Evolutionary conservation across 2,888 invertebrate species (phyloP), one percentile per base, ranked within the genome.

Genomic region (Tetramorium bicarinatum): DNA sequence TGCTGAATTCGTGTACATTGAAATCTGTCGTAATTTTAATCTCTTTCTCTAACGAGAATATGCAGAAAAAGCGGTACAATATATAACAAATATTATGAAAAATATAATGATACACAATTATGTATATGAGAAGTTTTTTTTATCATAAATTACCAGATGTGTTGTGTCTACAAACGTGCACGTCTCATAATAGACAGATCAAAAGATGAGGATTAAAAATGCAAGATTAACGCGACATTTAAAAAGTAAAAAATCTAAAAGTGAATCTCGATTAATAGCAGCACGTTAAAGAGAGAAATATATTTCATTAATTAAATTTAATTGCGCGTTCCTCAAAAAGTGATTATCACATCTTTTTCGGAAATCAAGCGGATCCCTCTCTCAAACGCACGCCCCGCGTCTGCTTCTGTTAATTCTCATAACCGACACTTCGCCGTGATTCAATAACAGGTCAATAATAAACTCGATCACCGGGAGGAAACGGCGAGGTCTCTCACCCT

Each of bases 21-120:
- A 80, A 72, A 80, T 80, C 79, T 80, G 74, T 61, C 75, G 74
- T 47, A 47, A 25, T 74, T 80, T 80, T 80, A 80, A 80, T 80
- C 74, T 59, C 47, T 72, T 21, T 47, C 47, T 72, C 34, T 49
- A 74, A 80, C 11, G 75, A 80, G 47, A 38, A 72, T n/a, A 25
- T 13, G 74, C 74, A 13, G 59, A 47, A 47, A 74, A 74, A 80
- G 11, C 18, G 13, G 56, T 4, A n/a, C 38, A 72, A 59, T 59
- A 13, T 25, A 59, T 34, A 47, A 29, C 21, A 29, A 79, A 69
- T 69, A 69, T 56, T 44, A 47, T 38, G 38, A 72, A 34, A 80
- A 47, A 18, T 25, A 59, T 18, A 72, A 72, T 34, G 44, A 79
- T 38, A 29, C 13, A 47, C 15, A 49, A 72, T 79, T 72, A 79